phyloP scores from a whole-genome alignment of 2,113 vertebrate species.

The Oxyruncus cristatus region DNA sequence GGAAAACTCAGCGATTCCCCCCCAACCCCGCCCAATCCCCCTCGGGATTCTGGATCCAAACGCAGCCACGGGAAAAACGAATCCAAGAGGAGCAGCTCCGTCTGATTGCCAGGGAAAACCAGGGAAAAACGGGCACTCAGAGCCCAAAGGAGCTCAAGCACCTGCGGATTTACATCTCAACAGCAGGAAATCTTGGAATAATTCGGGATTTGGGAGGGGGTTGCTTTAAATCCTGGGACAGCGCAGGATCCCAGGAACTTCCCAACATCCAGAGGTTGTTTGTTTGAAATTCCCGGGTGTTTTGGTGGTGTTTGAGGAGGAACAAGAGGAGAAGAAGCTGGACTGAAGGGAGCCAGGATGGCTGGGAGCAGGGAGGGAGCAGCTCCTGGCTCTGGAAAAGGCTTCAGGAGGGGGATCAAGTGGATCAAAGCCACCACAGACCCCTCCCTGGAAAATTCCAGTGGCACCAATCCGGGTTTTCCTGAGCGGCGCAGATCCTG shows the following conservation, averaged over 20 bases:
- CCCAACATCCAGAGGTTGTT: background rate
- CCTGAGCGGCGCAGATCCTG: accelerated
- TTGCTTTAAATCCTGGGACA: background rate
- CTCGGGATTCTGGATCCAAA: background rate
- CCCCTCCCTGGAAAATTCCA: background rate
- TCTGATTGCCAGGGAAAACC: background rate
- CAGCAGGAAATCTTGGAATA: background rate
- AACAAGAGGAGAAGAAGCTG: background rate
- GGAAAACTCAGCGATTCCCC: background rate
- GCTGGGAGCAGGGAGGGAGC: background rate
- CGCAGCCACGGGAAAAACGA: background rate
- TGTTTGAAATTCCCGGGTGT: background rate
- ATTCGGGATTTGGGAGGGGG: background rate
- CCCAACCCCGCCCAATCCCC: accelerated
- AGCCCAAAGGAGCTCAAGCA: background rate
- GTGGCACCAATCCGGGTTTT: background rate
- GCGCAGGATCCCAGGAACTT: background rate
- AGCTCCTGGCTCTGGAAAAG: background rate
- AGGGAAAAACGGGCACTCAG: background rate
- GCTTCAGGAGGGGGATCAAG: background rate
- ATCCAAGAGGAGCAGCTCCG: background rate
- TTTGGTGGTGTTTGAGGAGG: background rate
- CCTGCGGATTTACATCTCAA: background rate
- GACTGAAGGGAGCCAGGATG: background rate
- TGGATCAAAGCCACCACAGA: accelerated